Evolutionary conservation across 2,113 vertebrate genomes (phyloP), one percentile per base, ranked within the genome.

Genomic region (Climacteris rufus): DNA sequence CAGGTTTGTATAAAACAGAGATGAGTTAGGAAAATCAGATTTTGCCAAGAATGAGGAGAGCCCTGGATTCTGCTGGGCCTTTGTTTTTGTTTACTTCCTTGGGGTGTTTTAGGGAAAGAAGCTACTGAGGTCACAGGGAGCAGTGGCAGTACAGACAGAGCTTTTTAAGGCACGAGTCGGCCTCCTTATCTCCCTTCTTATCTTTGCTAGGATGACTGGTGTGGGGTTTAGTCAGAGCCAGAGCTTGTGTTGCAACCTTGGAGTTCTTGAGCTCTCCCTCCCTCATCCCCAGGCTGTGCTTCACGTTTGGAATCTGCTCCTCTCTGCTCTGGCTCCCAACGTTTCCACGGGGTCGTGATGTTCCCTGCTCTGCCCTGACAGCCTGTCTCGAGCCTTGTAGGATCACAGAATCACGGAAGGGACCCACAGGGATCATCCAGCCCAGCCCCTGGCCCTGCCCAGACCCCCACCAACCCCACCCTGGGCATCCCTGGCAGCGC

Each of bases 341-440:
- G 0, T 16, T 7, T 25, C 33, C n/a, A 0, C 0, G 3, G 27
- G 24, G 21, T 15, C 16, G 2, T 10, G 33, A 13, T 7, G 2
- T 23, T 31, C 22, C 57, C 42, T 37, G 30, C 35, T 64, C 60
- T 4, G 18, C 24, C 31, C 37, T 3, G 1, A 3, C 9, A 35
- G 6, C 20, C 44, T 23, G 17, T 28, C 54, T 50, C 1, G 0
- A 1, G 4, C 33, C 31, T 88, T 33, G 63, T 15, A 23, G 9
- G 22, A n/a, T 28, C 53, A 37, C 2, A 37, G 54, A 68, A 10
- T 18, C 45, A 19, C 0, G 37, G 63, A 2, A 50, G 31, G 71
- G 13, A 8, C 31, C 4, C 72, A 10, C 33, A 8, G 15, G 28
- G 54, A 39, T 53, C 33, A 77, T 11, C 16, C 4, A 8, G 16